A percentile compares a stretch with the other conserved stretches of the same genome.
phyloP scores from a whole-genome alignment of 2,888 invertebrate species.

The Platycheirus rosarum region DNA sequence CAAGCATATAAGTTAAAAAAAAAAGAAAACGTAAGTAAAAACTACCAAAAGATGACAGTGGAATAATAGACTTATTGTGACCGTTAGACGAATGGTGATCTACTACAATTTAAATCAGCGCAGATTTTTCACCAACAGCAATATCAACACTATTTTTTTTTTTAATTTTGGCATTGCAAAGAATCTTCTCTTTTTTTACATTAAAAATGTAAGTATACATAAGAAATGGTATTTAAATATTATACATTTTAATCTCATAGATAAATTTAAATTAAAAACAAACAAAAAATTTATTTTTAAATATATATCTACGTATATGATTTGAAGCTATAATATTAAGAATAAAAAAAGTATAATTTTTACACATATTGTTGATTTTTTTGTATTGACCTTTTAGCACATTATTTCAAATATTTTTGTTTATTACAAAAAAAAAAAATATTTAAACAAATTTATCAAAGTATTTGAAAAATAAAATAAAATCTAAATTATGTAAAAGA shows the following conservation, averaged over 20 bases:
- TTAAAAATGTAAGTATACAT: conserved; percentile 68
- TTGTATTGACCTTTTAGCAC: conserved; percentile 26
- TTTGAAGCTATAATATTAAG: conserved; percentile 44
- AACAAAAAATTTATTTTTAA: no score
- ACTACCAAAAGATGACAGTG: not conserved
- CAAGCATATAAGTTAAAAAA: conserved; percentile 46
- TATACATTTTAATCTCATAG: conserved; percentile 39
- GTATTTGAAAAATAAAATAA: conserved; percentile 36
- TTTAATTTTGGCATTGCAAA: conserved; percentile 45
- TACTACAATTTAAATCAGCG: conserved; percentile 7
- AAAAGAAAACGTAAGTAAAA: not conserved
- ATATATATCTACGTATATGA: conserved; percentile 21
- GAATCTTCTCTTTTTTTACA: conserved; percentile 59
- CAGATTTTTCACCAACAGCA: conserved; percentile 38
- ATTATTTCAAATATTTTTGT: conserved; percentile 15
- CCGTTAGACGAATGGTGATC: conserved; percentile 2
- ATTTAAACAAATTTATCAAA: not conserved
- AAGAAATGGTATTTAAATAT: conserved; percentile 47
- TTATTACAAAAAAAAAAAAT: conserved; percentile 30
- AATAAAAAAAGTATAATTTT: conserved; percentile 40
- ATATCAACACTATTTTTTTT: conserved; percentile 38
- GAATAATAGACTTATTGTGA: not conserved
- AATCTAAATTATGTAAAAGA: conserved; percentile 5
- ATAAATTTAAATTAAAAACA: conserved; percentile 58
- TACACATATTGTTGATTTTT: conserved; percentile 58